Evolutionary conservation across 1,140 invertebrate species (phyloP).

Genomic region (Sesamia nonagrioides): DNA sequence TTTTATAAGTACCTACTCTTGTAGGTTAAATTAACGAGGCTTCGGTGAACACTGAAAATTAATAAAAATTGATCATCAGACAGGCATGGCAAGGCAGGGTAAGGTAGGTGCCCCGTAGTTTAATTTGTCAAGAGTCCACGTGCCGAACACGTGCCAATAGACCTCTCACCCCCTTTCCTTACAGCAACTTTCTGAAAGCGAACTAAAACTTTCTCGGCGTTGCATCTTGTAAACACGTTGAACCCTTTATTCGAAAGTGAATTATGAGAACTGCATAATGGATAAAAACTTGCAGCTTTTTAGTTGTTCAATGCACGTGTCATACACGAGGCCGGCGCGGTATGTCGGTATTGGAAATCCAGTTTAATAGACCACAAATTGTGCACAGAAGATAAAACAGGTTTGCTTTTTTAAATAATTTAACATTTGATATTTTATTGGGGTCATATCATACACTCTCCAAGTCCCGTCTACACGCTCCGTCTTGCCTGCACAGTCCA

Average conservation of each 20-base stretch:
- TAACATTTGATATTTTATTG: no score
- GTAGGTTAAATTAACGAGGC: no score
- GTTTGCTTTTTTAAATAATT: no score
- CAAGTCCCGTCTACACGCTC: no score
- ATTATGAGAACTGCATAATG: slow-evolving; percentile 30
- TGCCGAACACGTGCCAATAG: slow-evolving; percentile 45
- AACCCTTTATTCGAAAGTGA: slow-evolving; percentile 44
- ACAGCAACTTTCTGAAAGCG: slow-evolving; percentile 34
- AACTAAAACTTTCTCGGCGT: slow-evolving; percentile 49
- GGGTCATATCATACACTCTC: no score
- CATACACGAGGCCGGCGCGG: slow-evolving; percentile 5
- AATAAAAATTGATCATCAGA: neutral
- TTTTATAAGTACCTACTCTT: no score
- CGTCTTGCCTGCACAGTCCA: no score
- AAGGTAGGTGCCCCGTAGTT: slow-evolving; percentile 17
- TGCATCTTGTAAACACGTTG: slow-evolving; percentile 42
- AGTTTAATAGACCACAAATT: neutral
- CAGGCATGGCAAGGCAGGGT: neutral
- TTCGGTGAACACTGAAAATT: no score
- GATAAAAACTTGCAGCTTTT: slow-evolving; percentile 9
- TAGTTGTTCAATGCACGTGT: slow-evolving; percentile 26
- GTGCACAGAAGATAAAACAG: no score
- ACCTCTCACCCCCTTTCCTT: slow-evolving; percentile 24
- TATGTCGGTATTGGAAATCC: neutral
- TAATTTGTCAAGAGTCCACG: slow-evolving; percentile 27